Base-by-base conservation (phyloP, 2,888 invertebrate genomes). In the Drosophila parthenogenetica region DNA sequence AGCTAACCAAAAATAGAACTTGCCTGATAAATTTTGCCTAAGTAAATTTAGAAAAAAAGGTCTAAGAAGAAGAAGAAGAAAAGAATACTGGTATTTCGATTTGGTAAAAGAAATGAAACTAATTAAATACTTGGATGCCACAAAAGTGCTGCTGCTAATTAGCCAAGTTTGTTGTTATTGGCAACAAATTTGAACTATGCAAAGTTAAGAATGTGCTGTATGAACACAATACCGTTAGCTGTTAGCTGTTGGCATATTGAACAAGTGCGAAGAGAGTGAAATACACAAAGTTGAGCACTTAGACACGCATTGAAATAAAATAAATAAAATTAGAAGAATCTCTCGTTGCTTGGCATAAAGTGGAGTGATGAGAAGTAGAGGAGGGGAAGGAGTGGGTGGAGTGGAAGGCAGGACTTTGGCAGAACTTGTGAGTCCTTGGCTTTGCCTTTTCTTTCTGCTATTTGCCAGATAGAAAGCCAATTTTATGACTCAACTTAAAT, bases 401-500 rank as follows among this genome's bases (percentile, higher is more conserved):
- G 19, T 19, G 19, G 19, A n/a, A 25, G 29, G 8, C 29, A 29
- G 29, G 29, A 29, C 46, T 7, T 39, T 39, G 39, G 5, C n/a
- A 39, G 39, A 4, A 35, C 35, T 46, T n/a, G 48, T 35, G 14
- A 58, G 46, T 48, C 48, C 16, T n/a, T 39, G 37, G 14, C 42
- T 13, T 29, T 11, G 37, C 13, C 35, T 19, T 50, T 45, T 43
- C 19, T 32, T 43, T 19, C 48, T 60, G 65, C 69, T 66, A 64
- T 74, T 82, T 72, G 72, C 69, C 70, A 87, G 87, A 87, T 89
- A 87, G 89, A 89, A 85, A 89, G 85, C 86, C 89, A 86, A 86
- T 86, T 86, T 86, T 86, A 86, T 89, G 86, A 88, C 89, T 87
- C 89, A 89, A 86, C 86, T 86, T 89, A 86, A 86, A 89, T 89